These are phyloP conservation scores for Coluber constrictor DNA, from an alignment of 2,797 vertebrate genomes.

Conservation along the genomic window DNA sequence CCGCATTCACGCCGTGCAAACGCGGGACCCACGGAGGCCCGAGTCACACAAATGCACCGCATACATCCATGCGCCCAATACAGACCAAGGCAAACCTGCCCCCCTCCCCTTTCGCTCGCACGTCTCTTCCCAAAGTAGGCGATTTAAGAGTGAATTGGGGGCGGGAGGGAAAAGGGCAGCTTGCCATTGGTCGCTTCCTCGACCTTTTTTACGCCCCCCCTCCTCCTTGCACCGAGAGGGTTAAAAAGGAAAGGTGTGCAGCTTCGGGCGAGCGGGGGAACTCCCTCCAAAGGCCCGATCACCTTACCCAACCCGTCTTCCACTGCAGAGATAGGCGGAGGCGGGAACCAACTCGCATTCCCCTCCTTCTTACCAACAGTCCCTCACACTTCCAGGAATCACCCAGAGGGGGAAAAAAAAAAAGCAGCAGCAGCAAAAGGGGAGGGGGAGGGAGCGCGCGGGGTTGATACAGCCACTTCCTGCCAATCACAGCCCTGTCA, in stretches of 20 bases:
- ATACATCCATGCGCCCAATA: neutral
- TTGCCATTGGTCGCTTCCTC: neutral
- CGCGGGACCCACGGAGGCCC: neutral
- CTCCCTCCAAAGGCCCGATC: slow-evolving; percentile 1
- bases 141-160: neutral
- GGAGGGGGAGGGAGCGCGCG: neutral
- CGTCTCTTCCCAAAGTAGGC: neutral
- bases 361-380: slow-evolving; percentile 53
- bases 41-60: neutral
- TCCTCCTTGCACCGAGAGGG: neutral
- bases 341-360: slow-evolving; percentile 29
- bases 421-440: neutral
- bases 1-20: neutral
- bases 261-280: neutral
- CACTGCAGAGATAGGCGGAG: neutral
- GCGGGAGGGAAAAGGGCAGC: neutral
- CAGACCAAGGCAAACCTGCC: neutral
- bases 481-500: slow-evolving; percentile 16
- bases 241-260: neutral
- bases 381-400: slow-evolving; percentile 58
- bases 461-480: slow-evolving; percentile 11
- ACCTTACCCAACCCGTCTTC: slow-evolving; percentile 21
- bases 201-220: neutral
- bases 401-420: neutral
- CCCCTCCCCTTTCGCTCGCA: neutral